Percentiles rank a stretch among this genome's conserved stretches.
phyloP scores from a whole-genome alignment of 2,888 invertebrate genomes.

The Trileptium ribeirensis region DNA sequence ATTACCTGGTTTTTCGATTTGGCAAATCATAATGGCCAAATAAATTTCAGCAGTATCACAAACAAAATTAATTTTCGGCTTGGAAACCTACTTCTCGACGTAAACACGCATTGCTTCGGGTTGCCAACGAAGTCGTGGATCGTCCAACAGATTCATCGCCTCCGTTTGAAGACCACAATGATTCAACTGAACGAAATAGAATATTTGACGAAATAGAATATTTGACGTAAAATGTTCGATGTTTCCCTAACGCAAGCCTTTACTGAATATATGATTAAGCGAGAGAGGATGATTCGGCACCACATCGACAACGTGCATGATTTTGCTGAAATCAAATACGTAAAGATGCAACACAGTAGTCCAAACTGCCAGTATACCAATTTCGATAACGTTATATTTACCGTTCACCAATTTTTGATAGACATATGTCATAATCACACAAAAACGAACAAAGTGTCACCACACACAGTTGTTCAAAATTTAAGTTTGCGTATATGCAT shows the following conservation, averaged over 20 bases:
- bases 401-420: no score
- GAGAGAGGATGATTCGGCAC: not conserved
- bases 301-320: not conserved
- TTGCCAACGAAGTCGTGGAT: not conserved
- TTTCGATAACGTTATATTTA: not conserved
- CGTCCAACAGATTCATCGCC: not conserved
- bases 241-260: not conserved
- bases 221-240: not conserved
- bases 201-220: not conserved
- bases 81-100: not conserved
- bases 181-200: not conserved
- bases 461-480: no score
- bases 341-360: not conserved
- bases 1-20: not conserved
- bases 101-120: not conserved
- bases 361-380: not conserved
- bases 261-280: not conserved
- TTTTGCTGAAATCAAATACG: not conserved
- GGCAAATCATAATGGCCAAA: not conserved
- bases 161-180: not conserved
- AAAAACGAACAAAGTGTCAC: no score
- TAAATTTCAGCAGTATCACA: not conserved
- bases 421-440: no score
- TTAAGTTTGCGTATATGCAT: not conserved
- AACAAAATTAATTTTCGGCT: not conserved